Percentiles rank a stretch among this genome's conserved stretches.
phyloP scores from a whole-genome alignment of 2,113 vertebrate species.

The Sapayoa aenigma region DNA sequence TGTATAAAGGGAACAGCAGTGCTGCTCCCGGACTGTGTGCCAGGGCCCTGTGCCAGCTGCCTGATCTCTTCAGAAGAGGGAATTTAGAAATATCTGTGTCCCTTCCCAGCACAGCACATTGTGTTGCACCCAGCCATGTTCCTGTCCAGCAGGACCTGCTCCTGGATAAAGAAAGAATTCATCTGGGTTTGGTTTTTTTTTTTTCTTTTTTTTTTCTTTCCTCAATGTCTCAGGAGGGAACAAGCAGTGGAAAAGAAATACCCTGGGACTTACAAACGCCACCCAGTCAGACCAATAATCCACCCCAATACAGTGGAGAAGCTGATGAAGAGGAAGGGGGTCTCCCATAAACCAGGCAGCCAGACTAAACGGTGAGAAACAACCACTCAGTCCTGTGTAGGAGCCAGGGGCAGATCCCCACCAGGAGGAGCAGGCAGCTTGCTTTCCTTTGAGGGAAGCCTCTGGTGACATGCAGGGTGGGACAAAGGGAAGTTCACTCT shows the following conservation, averaged over 20 bases:
- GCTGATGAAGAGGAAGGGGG: conserved; percentile 92
- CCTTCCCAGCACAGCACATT: background rate
- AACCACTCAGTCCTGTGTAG: background rate
- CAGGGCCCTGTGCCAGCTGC: background rate
- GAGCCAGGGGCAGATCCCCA: background rate
- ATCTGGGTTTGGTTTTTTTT: background rate
- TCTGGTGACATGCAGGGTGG: background rate
- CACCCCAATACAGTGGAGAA: conserved; percentile 94
- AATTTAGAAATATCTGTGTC: background rate
- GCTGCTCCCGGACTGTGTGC: background rate
- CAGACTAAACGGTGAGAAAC: conserved; percentile 85
- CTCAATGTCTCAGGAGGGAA: conserved; percentile 81
- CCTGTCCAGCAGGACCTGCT: background rate
- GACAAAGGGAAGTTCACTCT: background rate
- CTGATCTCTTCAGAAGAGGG: background rate
- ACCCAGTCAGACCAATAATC: conserved; percentile 92
- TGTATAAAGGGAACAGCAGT: background rate
- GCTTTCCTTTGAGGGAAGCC: background rate
- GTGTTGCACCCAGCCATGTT: background rate
- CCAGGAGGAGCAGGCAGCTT: background rate
- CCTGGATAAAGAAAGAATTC: background rate
- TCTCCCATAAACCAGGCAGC: conserved; percentile 85
- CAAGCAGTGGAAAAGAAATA: conserved; percentile 98
- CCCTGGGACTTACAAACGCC: conserved; percentile 93
- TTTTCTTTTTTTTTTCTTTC: background rate